phyloP scores from a whole-genome alignment of 1,140 invertebrate species.

The Papilio aristodemus region DNA sequence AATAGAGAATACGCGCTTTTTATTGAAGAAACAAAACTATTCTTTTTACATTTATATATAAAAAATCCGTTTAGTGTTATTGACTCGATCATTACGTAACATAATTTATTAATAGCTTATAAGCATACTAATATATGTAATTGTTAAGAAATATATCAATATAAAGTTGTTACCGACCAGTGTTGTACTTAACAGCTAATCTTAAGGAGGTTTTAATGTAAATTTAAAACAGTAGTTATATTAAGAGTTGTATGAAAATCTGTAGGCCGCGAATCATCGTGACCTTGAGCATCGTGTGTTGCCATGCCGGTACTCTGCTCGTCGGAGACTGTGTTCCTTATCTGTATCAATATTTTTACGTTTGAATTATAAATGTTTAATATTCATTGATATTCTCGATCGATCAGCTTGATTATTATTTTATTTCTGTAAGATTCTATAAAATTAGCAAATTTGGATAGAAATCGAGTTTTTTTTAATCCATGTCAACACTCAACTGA shows the following conservation, averaged over 20 bases:
- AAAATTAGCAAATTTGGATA: not conserved
- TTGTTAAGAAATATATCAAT: no score
- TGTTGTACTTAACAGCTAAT: not conserved
- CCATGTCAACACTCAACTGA: no score
- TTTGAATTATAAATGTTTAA: not conserved
- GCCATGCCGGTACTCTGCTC: slow-evolving; percentile 2
- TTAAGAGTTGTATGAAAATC: not conserved
- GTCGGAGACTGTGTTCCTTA: not conserved
- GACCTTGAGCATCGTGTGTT: slow-evolving; percentile 40
- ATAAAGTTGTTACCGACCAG: no score
- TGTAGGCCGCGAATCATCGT: slow-evolving; percentile 26
- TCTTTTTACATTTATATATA: not conserved
- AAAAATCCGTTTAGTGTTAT: not conserved
- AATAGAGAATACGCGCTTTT: slow-evolving; percentile 3
- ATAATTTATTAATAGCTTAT: no score
- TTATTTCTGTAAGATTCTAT: not conserved
- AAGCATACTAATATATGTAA: no score
- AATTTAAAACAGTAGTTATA: slow-evolving; percentile 18
- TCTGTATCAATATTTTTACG: not conserved
- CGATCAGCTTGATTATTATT: no score
- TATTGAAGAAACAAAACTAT: not conserved
- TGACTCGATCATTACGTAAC: no score
- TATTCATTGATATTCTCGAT: not conserved
- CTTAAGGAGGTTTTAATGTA: not conserved
- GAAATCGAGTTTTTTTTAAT: not conserved